Evolutionary conservation across 2,113 vertebrate species (phyloP).

Genomic region (Rhadina sibilatrix): DNA sequence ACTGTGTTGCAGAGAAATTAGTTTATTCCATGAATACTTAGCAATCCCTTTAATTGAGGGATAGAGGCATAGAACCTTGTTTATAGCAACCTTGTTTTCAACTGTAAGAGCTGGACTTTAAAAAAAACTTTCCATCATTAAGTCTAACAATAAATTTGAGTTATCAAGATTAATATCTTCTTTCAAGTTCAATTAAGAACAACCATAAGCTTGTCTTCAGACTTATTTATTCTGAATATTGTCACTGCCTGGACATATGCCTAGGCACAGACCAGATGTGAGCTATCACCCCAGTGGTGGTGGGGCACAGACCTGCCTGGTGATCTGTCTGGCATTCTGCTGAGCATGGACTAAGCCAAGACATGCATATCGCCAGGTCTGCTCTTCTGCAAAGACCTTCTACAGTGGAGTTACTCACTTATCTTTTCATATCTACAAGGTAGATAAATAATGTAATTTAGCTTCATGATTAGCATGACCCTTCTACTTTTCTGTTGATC

Average conservation of each 20-base stretch:
- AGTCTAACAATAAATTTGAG: neutral
- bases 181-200: neutral
- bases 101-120: neutral
- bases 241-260: neutral
- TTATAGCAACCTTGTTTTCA: neutral
- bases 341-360: neutral
- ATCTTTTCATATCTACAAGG: neutral
- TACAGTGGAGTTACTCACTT: neutral
- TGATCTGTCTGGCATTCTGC: fast-evolving
- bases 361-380: neutral
- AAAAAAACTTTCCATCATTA: neutral
- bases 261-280: neutral
- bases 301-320: fast-evolving
- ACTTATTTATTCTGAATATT: neutral
- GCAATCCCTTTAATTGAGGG: neutral
- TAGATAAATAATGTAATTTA: neutral
- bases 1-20: neutral
- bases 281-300: neutral
- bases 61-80: fast-evolving
- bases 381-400: neutral
- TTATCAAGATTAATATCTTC: neutral
- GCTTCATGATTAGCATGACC: neutral
- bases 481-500: neutral
- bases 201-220: neutral
- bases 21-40: neutral